These are phyloP conservation scores for Drosophila seclusa DNA, from an alignment of 2,888 invertebrate genomes.

Conservation along the genomic window DNA sequence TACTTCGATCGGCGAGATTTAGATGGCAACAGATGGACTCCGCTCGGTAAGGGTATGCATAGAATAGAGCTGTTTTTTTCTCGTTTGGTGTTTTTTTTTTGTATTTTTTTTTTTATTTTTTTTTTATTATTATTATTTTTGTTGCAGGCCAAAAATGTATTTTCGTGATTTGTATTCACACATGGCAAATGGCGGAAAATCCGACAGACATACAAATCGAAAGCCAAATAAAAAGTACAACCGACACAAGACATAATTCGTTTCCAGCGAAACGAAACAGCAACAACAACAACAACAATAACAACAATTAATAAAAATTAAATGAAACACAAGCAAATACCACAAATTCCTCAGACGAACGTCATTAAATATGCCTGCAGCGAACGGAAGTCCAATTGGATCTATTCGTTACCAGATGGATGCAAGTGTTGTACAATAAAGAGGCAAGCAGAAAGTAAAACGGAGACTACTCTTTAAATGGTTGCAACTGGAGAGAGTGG, in stretches of 20 bases:
- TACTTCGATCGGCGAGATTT: background rate
- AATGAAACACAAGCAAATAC: constrained; percentile 31
- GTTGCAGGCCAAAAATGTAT: constrained; percentile 12
- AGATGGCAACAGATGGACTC: background rate
- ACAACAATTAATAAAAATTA: constrained; percentile 2
- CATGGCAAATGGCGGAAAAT: constrained; percentile 32
- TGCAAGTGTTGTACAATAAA: background rate
- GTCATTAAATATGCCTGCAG: constrained; percentile 21
- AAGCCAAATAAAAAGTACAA: constrained; percentile 22
- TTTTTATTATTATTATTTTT: constrained; percentile 6
- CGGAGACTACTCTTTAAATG: background rate
- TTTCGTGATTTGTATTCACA: constrained; percentile 29
- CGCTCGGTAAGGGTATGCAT: background rate
- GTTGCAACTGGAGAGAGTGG: background rate
- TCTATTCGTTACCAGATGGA: background rate
- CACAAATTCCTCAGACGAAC: constrained; percentile 38
- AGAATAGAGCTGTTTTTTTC: background rate
- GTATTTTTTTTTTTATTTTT: too few relatives aligned
- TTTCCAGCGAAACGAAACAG: constrained; percentile 35
- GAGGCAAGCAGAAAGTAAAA: background rate
- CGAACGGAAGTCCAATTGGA: background rate
- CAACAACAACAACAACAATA: constrained; percentile 9
- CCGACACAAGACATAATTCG: constrained; percentile 21
- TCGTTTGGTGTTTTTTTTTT: background rate
- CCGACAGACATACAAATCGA: constrained; percentile 11